A percentile compares a stretch with the other conserved stretches of the same genome.
phyloP scores from a whole-genome alignment of 2,888 invertebrate genomes.

The Nemotelus pantherinus region DNA sequence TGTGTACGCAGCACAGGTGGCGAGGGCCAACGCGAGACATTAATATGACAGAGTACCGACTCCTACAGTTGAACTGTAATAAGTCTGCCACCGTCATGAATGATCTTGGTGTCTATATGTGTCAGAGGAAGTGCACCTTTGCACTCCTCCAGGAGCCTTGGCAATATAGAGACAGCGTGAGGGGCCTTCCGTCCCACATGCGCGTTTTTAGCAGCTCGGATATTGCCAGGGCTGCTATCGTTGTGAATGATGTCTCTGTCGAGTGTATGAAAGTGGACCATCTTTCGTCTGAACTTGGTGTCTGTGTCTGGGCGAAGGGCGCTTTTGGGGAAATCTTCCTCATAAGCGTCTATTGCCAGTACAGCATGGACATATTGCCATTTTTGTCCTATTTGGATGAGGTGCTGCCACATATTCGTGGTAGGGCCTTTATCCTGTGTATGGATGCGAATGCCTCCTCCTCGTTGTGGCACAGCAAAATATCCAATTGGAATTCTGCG shows the following conservation, averaged over 20 bases:
- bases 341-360: neutral
- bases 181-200: constrained; percentile 1
- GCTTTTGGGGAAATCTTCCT: neutral
- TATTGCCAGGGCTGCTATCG: neutral
- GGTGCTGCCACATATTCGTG: too few species aligned
- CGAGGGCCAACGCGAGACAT: neutral
- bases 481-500: neutral
- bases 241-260: neutral
- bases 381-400: neutral
- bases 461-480: neutral
- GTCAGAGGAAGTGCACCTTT: neutral
- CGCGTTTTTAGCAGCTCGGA: neutral
- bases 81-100: neutral
- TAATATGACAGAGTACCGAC: neutral
- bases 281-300: neutral
- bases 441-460: too few species aligned
- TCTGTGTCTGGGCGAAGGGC: neutral
- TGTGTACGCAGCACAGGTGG: neutral
- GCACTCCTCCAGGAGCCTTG: neutral
- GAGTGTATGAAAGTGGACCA: neutral
- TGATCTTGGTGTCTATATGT: neutral
- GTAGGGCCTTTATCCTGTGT: too few species aligned
- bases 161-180: too few species aligned
- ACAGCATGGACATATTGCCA: neutral
- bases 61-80: neutral